Evolutionary conservation across 2,888 invertebrate species (phyloP).

Genomic region (Megamerina dolium): DNA sequence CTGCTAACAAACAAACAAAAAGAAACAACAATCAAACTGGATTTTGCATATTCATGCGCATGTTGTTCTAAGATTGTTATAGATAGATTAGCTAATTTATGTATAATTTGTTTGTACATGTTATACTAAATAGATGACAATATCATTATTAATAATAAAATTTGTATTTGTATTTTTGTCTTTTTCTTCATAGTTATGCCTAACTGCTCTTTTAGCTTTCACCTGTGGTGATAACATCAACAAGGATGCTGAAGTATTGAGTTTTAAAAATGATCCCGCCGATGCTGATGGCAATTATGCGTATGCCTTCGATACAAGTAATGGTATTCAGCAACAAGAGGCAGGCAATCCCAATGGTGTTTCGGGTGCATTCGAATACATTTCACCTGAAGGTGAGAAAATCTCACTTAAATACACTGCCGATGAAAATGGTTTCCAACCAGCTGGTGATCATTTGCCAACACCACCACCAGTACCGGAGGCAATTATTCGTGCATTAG

Average conservation of each 20-base stretch:
- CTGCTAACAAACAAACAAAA: too few relatives aligned
- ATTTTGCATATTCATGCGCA: too few relatives aligned
- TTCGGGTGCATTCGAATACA: constrained; percentile 51
- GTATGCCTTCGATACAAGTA: constrained; percentile 52
- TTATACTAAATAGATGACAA: too few relatives aligned
- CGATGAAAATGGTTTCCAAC: constrained; percentile 56
- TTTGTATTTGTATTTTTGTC: not conserved
- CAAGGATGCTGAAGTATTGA: constrained; percentile 37
- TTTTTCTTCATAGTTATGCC: constrained; percentile 21
- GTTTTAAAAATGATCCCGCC: constrained; percentile 36
- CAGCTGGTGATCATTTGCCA: constrained; percentile 45
- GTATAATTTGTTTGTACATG: too few relatives aligned
- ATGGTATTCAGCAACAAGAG: constrained; percentile 56
- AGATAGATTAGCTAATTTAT: too few relatives aligned
- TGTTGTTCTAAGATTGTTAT: too few relatives aligned
- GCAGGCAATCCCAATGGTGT: constrained; percentile 52
- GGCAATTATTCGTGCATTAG: constrained; percentile 50
- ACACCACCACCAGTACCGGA: constrained; percentile 55
- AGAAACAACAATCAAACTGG: too few relatives aligned
- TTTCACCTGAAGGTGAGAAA: constrained; percentile 51
- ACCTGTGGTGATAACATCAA: constrained; percentile 36
- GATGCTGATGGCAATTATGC: constrained; percentile 48
- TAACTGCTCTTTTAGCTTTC: constrained; percentile 33
- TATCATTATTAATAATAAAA: not conserved
- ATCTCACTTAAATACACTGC: constrained; percentile 51